Evolutionary conservation across 2,797 vertebrate species (phyloP).

Genomic region (Galaxias olidus): DNA sequence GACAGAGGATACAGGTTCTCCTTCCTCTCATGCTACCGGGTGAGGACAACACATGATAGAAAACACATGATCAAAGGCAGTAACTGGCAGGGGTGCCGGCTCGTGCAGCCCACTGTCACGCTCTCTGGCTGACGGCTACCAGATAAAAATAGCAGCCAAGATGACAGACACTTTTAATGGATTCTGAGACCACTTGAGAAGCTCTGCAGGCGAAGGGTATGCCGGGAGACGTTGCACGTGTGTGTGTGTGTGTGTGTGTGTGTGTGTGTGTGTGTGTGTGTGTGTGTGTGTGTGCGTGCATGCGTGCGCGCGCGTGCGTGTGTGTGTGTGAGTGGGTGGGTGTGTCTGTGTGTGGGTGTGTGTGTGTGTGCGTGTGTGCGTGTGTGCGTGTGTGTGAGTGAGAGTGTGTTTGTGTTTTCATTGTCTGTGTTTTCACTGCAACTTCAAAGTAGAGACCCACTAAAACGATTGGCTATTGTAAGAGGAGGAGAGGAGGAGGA

Average conservation of each 20-base stretch:
- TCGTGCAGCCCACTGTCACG: too few relatives aligned
- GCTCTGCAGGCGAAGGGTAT: neutral
- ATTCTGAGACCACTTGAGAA: neutral
- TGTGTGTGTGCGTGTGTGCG: neutral
- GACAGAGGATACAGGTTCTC: neutral
- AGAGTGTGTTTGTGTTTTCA: too few relatives aligned
- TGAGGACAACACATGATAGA: neutral
- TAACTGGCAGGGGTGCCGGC: too few relatives aligned
- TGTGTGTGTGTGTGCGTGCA: neutral
- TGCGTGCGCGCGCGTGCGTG: neutral
- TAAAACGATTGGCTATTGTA: constrained; percentile 2
- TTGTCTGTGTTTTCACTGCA: neutral
- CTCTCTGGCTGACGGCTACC: too few relatives aligned
- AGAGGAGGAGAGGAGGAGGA: constrained; percentile 10
- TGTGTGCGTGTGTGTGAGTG: neutral
- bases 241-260: constrained; percentile 1
- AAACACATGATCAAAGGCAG: too few relatives aligned
- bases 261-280: constrained; percentile 6
- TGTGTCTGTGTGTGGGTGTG: neutral
- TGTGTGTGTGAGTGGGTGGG: neutral
- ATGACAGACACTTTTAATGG: too few relatives aligned
- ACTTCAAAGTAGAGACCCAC: constrained; percentile 5
- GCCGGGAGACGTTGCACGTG: constrained; percentile 17
- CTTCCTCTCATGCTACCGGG: too few relatives aligned
- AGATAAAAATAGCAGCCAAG: too few relatives aligned